These are phyloP conservation scores for Tenebrio molitor DNA, from an alignment of 1,140 invertebrate genomes.

Conservation along the genomic window DNA sequence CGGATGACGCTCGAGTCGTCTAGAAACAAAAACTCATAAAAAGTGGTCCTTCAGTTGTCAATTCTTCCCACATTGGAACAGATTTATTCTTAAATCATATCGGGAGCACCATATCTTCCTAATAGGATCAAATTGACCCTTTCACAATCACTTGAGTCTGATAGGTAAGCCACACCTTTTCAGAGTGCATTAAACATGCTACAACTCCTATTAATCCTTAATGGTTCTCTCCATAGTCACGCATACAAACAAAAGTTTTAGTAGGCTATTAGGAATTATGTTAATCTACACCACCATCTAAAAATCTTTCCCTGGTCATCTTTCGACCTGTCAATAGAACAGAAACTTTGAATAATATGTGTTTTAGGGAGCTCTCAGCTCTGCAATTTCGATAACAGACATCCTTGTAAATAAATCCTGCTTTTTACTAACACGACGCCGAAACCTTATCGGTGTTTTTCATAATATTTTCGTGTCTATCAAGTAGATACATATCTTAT, in stretches of 20 bases:
- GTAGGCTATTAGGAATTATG: conserved; percentile 38
- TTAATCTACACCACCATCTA: conserved; percentile 37
- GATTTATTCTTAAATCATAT: not conserved
- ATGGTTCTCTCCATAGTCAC: conserved; percentile 41
- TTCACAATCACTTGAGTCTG: conserved; percentile 48
- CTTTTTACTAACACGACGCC: no score
- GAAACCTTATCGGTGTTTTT: no score
- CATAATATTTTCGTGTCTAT: no score
- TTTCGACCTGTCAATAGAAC: conserved; percentile 10
- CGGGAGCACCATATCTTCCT: conserved; percentile 41
- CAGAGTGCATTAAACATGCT: conserved; percentile 55
- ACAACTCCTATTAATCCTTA: conserved; percentile 51
- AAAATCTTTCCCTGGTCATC: conserved; percentile 23
- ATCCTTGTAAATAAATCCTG: no score
- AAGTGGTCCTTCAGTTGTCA: no score
- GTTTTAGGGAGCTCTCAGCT: not conserved
- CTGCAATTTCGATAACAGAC: not conserved
- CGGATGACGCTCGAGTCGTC: no score
- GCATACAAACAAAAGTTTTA: conserved; percentile 39
- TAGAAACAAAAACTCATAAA: no score
- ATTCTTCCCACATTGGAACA: no score
- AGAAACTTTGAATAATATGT: not conserved
- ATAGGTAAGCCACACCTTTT: conserved; percentile 58
- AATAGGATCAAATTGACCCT: conserved; percentile 54
- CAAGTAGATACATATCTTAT: no score